Evolutionary conservation across 2,797 vertebrate genomes (phyloP).

Genomic region (Mormyrops boulengeri): DNA sequence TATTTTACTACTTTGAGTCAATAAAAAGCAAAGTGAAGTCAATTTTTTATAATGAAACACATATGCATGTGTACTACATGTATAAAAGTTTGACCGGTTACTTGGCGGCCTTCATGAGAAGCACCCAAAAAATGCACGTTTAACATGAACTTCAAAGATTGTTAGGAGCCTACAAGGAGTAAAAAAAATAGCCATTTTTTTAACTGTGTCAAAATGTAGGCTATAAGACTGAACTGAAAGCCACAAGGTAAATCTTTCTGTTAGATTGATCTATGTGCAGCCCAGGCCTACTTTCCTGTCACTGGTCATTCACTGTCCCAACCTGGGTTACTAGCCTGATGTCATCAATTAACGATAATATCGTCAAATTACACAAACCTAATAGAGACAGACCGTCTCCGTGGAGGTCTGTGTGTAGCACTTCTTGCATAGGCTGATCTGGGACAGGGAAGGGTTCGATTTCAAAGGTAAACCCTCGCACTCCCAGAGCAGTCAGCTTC

Average conservation of each 20-base stretch:
- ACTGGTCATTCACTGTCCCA: neutral
- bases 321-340: neutral
- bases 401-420: neutral
- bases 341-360: neutral
- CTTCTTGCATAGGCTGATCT: neutral
- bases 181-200: neutral
- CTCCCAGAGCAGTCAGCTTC: neutral
- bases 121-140: neutral
- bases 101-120: neutral
- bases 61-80: neutral
- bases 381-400: neutral
- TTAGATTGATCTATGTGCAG: neutral
- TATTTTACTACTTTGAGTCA: neutral
- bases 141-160: neutral
- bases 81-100: neutral
- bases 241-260: neutral
- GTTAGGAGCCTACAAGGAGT: neutral
- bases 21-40: neutral
- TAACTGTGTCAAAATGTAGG: too few relatives aligned
- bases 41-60: neutral
- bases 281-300: neutral
- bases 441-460: neutral
- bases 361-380: neutral
- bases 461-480: neutral
- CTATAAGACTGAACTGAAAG: neutral